Base-by-base conservation (phyloP, 2,113 vertebrate species). In the Uropsilus gracilis region DNA sequence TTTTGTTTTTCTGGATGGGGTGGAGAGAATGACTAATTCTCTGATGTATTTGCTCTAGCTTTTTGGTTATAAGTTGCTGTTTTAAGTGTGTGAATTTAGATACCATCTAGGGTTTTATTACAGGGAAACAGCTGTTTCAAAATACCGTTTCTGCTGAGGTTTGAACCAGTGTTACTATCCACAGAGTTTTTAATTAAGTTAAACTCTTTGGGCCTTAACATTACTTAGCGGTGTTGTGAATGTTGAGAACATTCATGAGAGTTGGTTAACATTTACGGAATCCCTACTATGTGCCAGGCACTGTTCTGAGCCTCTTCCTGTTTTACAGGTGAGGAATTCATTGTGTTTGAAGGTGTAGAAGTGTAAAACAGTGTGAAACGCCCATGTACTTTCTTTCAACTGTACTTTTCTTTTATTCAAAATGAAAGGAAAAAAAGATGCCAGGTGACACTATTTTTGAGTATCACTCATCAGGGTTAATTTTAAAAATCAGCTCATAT, bases 1-100 rank as follows among this genome's bases (percentile, higher is more conserved):
- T 89, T 94, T 91, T 73, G 82, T 96, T 90, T 28, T 37, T 93
- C 32, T 18, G 73, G 39, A 66, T 88, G 18, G 61, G 37, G 3
- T 82, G 80, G 72, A 96, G 78, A 95, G 77, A 86, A 69, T 92
- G 86, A 90, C 61, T 91, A 57, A 86, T 34, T 69, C 63, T 94
- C 44, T 83, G 85, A 80, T 0, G 8, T n/a, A 82, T 92, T 86
- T 90, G 20, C 32, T 69, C 30, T 78, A 46, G 50, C 24, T 86
- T 82, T 53, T 69, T 73, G 37, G 50, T 77, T 92, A 8, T 66
- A 85, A 44, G 48, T 84, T 93, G 44, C 34, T 83, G 50, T 53
- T 53, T 26, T 37, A 78, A 57, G 61, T 72, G 8, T 68, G 14
- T 91, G 76, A 81, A 32, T 94, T 26, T 30, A 88, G 73, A 50